Conservation (phyloP, 2,888 invertebrate species). For the Diarsia dahlii region DNA sequence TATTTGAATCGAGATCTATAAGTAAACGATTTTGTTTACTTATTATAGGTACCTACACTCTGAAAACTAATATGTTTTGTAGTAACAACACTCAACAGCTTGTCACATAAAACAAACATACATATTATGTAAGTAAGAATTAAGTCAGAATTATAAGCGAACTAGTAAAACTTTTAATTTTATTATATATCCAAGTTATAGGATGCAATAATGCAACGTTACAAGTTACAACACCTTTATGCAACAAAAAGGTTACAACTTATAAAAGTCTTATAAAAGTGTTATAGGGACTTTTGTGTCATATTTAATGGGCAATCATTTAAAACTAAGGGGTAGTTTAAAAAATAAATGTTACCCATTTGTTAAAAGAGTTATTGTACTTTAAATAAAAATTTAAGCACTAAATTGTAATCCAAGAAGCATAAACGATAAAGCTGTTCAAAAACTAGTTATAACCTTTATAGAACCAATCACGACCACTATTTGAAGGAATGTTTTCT, state of each 20-base stretch:
- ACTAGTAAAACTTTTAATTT: constrained; percentile 17
- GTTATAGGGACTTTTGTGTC: neutral
- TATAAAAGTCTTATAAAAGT: neutral
- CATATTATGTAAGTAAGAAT: too few species aligned
- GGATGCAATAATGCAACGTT: neutral
- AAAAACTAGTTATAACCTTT: constrained; percentile 17
- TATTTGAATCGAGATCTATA: constrained; percentile 7
- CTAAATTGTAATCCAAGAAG: constrained; percentile 11
- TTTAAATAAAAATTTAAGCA: neutral
- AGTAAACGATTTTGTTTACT: constrained; percentile 34
- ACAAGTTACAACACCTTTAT: constrained; percentile 1
- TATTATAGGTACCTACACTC: constrained; percentile 16
- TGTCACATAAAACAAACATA: constrained; percentile 49
- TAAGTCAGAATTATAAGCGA: constrained; percentile 2
- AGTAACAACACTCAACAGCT: constrained; percentile 37
- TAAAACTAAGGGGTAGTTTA: neutral
- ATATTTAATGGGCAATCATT: neutral
- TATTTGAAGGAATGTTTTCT: constrained; percentile 40
- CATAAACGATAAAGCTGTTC: constrained; percentile 12
- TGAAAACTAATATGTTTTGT: constrained; percentile 25
- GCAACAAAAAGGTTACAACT: neutral
- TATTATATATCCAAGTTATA: neutral
- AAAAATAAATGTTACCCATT: neutral
- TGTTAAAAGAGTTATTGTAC: neutral
- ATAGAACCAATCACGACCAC: constrained; percentile 22